Evolutionary conservation across 2,888 invertebrate species (phyloP).

Genomic region (Eupithecia subfuscata): DNA sequence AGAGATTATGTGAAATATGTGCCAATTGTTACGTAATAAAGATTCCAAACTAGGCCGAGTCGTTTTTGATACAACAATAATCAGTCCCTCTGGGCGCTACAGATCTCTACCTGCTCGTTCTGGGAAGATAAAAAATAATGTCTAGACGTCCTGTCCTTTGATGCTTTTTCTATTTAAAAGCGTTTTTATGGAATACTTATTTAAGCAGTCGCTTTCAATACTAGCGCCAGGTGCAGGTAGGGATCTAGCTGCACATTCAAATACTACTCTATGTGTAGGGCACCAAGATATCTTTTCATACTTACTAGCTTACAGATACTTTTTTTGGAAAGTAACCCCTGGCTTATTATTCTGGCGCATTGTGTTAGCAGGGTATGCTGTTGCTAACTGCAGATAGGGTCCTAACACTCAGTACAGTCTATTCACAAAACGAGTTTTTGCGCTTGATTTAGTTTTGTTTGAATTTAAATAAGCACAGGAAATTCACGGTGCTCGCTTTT

Average conservation of each 20-base stretch:
- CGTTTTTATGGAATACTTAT: conserved; percentile 73
- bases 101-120: conserved; percentile 75
- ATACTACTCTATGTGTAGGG: conserved; percentile 66
- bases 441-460: conserved; percentile 22
- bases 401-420: conserved; percentile 38
- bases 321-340: conserved; percentile 53
- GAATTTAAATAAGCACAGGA: conserved; percentile 24
- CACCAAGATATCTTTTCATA: conserved; percentile 61
- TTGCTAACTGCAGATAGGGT: conserved; percentile 42
- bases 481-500: conserved; percentile 25
- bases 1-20: conserved; percentile 19
- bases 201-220: conserved; percentile 59
- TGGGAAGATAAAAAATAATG: conserved; percentile 69
- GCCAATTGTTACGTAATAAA: conserved; percentile 40
- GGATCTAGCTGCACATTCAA: conserved; percentile 56
- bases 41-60: conserved; percentile 29
- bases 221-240: conserved; percentile 80
- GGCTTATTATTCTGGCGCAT: conserved; percentile 43
- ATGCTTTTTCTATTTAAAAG: conserved; percentile 74
- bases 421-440: conserved; percentile 39
- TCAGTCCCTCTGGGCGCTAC: conserved; percentile 17
- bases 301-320: conserved; percentile 50
- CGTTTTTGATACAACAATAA: conserved; percentile 36
- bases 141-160: conserved; percentile 81
- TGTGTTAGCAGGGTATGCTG: conserved; percentile 41